phyloP scores from a whole-genome alignment of 2,113 vertebrate genomes.

The Heterotilapia buettikoferi region DNA sequence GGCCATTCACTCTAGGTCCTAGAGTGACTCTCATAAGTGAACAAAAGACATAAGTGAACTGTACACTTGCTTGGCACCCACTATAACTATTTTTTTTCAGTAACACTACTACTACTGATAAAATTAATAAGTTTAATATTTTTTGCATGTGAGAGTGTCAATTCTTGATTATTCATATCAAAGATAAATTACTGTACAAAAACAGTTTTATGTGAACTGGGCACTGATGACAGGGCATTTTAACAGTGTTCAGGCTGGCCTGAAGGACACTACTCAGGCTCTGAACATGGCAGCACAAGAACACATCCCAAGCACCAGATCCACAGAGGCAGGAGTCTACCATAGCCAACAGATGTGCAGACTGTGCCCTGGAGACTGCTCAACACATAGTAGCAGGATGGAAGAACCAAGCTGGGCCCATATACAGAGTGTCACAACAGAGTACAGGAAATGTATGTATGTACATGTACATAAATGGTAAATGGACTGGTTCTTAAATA shows the following conservation, averaged over 20 bases:
- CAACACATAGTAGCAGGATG: neutral
- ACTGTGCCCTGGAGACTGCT: neutral
- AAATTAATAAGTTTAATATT: neutral
- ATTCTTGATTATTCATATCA: neutral
- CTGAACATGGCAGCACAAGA: neutral
- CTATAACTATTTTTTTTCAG: neutral
- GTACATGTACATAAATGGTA: neutral
- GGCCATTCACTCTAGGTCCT: too few species aligned
- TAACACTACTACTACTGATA: neutral
- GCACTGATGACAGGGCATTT: neutral
- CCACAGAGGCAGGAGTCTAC: neutral
- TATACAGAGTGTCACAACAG: neutral
- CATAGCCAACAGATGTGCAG: neutral
- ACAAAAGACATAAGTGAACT: neutral
- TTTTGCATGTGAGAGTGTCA: neutral
- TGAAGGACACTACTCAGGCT: neutral
- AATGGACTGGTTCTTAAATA: neutral
- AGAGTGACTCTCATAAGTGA: neutral
- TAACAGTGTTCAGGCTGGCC: neutral
- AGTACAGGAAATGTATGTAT: neutral
- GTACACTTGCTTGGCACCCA: neutral
- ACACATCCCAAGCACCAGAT: neutral
- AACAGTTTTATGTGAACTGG: neutral
- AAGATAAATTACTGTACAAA: neutral
- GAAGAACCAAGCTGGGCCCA: neutral